Percentiles rank a stretch among this genome's conserved stretches.
These are phyloP conservation scores for Hylaea fasciaria DNA, from an alignment of 2,888 invertebrate species.

Conservation along the genomic window DNA sequence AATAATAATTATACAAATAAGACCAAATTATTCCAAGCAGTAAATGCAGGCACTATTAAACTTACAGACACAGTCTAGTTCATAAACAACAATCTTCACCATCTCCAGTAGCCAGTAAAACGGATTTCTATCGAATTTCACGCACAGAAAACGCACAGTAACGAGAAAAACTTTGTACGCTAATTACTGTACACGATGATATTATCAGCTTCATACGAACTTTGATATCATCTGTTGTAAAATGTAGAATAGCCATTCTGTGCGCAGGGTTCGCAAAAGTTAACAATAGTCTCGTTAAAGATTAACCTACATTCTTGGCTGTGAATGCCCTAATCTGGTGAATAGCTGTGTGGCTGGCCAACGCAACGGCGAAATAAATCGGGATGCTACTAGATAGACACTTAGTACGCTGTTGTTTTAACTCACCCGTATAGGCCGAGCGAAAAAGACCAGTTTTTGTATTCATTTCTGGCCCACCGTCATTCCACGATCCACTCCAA, in stretches of 20 bases:
- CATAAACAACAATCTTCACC: slow-evolving; percentile 25
- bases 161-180: slow-evolving; percentile 44
- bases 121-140: slow-evolving; percentile 46
- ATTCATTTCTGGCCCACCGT: too few relatives aligned
- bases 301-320: background rate
- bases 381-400: too few relatives aligned
- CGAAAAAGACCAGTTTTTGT: too few relatives aligned
- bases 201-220: slow-evolving; percentile 34
- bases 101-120: slow-evolving; percentile 40
- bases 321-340: too few relatives aligned
- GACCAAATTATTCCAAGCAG: background rate
- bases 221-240: slow-evolving; percentile 36
- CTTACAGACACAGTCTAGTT: slow-evolving; percentile 43
- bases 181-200: slow-evolving; percentile 38
- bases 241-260: slow-evolving; percentile 18
- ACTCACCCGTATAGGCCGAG: too few relatives aligned
- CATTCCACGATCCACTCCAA: too few relatives aligned
- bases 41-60: background rate
- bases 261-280: slow-evolving; percentile 15
- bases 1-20: background rate
- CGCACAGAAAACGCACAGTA: slow-evolving; percentile 45
- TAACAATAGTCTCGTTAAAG: slow-evolving; percentile 4
- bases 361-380: too few relatives aligned
- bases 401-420: too few relatives aligned
- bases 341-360: too few relatives aligned